Conservation (phyloP, 2,113 vertebrate genomes). For the Mustela nigripes region DNA sequence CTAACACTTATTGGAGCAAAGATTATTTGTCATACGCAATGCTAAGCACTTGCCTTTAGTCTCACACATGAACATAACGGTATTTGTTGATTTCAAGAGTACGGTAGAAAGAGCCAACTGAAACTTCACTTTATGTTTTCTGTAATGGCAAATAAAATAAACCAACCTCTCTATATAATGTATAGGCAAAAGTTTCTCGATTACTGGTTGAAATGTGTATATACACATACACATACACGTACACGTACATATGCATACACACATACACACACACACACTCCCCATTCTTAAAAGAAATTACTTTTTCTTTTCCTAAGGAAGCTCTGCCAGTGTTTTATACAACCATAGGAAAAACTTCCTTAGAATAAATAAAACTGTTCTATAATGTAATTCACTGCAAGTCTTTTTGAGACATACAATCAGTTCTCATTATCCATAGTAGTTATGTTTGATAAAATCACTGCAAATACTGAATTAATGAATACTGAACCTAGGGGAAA, state of each 20-base stretch:
- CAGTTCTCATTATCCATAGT: neutral
- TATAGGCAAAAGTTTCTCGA: constrained; percentile 11
- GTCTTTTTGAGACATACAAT: constrained; percentile 3
- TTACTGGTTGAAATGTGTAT: neutral
- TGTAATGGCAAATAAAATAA: constrained; percentile 65
- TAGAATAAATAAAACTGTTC: constrained; percentile 33
- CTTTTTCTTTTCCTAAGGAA: constrained; percentile 34
- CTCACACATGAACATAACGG: neutral
- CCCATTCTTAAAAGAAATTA: constrained; percentile 30
- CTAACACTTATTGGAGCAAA: neutral
- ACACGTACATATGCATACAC: neutral
- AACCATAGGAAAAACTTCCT: constrained; percentile 52
- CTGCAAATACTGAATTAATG: constrained; percentile 16
- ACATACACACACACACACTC: neutral
- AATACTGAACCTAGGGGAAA: neutral
- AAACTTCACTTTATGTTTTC: constrained; percentile 47
- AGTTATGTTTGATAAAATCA: neutral
- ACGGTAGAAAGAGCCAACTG: neutral
- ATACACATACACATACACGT: neutral
- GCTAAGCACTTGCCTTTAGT: constrained; percentile 19
- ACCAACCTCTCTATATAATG: constrained; percentile 6
- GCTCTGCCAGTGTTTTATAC: constrained; percentile 46
- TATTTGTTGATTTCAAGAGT: constrained; percentile 16
- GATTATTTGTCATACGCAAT: neutral
- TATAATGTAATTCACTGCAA: neutral